phyloP scores from a whole-genome alignment of 2,797 vertebrate genomes.

The Oryzias dopingdopingensis region DNA sequence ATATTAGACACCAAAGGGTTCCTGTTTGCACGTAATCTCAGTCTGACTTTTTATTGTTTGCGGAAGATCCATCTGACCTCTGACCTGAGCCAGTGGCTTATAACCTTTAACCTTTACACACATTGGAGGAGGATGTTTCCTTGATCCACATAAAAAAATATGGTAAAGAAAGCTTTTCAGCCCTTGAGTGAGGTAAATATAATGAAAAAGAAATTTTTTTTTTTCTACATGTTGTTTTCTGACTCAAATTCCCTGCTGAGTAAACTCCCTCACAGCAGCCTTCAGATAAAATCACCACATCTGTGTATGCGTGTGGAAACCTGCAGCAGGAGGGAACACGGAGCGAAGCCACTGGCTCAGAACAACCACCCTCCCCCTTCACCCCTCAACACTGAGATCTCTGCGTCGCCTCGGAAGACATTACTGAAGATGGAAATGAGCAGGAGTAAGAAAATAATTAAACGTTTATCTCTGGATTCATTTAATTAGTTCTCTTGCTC shows the following conservation, averaged over 20 bases:
- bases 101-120: too few species aligned
- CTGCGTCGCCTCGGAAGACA: constrained; percentile 20
- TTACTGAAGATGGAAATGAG: constrained; percentile 52
- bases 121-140: too few species aligned
- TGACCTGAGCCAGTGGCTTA: too few species aligned
- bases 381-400: constrained; percentile 21
- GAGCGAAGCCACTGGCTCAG: constrained; percentile 16
- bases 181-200: too few species aligned
- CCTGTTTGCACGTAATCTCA: too few species aligned
- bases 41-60: too few species aligned
- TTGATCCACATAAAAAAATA: too few species aligned
- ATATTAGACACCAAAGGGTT: too few species aligned
- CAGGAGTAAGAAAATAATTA: constrained; percentile 60
- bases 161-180: too few species aligned
- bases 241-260: not conserved
- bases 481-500: constrained; percentile 72
- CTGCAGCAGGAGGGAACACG: constrained; percentile 6
- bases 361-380: constrained; percentile 17
- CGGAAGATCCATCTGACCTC: too few species aligned
- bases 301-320: constrained; percentile 5
- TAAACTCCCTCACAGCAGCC: not conserved
- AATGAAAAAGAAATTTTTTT: too few species aligned
- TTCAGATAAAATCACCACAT: constrained; percentile 7
- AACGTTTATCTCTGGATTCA: constrained; percentile 67
- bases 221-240: too few species aligned